These are phyloP conservation scores for Nesoenas mayeri DNA, from an alignment of 2,113 vertebrate species.

Conservation along the genomic window DNA sequence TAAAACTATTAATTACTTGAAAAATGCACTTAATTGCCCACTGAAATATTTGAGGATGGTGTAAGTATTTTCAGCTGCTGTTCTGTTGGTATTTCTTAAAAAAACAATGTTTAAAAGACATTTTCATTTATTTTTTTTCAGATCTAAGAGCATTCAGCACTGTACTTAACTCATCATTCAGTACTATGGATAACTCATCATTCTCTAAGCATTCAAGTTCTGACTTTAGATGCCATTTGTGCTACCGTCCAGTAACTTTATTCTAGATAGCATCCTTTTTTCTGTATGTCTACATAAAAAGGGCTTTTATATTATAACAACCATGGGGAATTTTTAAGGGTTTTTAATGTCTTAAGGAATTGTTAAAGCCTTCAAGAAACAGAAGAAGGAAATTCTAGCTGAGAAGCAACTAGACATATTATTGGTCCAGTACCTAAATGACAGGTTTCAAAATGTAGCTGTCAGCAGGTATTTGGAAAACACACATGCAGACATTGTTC, in stretches of 20 bases:
- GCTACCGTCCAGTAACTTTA: background rate
- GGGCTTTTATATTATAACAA: background rate
- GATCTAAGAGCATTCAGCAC: background rate
- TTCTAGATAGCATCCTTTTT: background rate
- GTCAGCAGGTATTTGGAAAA: background rate
- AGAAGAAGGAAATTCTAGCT: background rate
- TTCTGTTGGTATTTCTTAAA: background rate
- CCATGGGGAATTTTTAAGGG: background rate
- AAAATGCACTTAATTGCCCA: background rate
- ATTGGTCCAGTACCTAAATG: background rate
- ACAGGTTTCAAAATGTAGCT: background rate
- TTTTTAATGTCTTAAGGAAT: background rate
- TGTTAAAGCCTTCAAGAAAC: background rate
- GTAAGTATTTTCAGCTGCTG: background rate
- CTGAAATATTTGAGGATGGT: background rate
- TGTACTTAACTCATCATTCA: background rate
- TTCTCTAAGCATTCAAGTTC: background rate
- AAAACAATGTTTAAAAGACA: background rate
- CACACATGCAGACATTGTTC: background rate
- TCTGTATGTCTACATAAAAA: background rate
- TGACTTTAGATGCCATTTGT: background rate
- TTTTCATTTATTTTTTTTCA: background rate
- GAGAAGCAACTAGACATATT: background rate
- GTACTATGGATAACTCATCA: background rate
- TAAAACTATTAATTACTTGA: background rate